A percentile compares a stretch with the other conserved stretches of the same genome.
phyloP scores from a whole-genome alignment of 1,140 invertebrate genomes.

The Dreissena rostriformis region DNA sequence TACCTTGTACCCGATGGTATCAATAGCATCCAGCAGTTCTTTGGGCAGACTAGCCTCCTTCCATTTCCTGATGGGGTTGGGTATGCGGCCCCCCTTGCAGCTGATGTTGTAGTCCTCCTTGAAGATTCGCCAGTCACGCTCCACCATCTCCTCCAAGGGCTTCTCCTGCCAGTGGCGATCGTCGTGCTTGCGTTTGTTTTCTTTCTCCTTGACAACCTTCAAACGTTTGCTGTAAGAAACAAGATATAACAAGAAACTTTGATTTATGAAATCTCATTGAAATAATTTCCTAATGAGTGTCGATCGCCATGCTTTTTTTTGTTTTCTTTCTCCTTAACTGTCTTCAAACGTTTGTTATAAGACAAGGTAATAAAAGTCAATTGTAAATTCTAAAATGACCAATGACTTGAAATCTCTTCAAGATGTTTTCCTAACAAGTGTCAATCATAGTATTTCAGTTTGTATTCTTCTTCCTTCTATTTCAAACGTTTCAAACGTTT shows the following conservation, averaged over 20 bases:
- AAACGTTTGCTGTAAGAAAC: slow-evolving; percentile 86
- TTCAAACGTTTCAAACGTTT: too few relatives aligned
- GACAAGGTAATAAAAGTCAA: background rate
- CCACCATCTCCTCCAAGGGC: slow-evolving; percentile 96
- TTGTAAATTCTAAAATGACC: too few relatives aligned
- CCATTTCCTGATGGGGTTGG: slow-evolving; percentile 97
- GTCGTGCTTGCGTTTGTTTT: slow-evolving; percentile 99
- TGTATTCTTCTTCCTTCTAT: too few relatives aligned
- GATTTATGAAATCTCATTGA: slow-evolving; percentile 98
- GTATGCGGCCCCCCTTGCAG: slow-evolving; percentile 98
- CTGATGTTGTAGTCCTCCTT: slow-evolving; percentile 99
- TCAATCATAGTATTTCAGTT: too few relatives aligned
- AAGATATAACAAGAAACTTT: too few relatives aligned
- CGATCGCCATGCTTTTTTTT: slow-evolving; percentile 99
- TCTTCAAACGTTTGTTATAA: slow-evolving; percentile 91
- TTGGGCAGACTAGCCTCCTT: slow-evolving; percentile 95
- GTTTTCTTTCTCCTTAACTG: slow-evolving; percentile 97
- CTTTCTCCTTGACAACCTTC: slow-evolving; percentile 96
- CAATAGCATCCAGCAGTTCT: slow-evolving; percentile 97
- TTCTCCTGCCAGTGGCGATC: slow-evolving; percentile 99
- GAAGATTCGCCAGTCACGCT: slow-evolving; percentile 99
- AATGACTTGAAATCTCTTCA: too few relatives aligned
- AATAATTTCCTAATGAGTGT: slow-evolving; percentile 98
- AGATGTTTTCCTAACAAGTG: too few relatives aligned
- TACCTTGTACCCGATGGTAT: slow-evolving; percentile 95